Evolutionary conservation across 2,797 vertebrate species (phyloP).

Genomic region (Gallinago nigripennis): DNA sequence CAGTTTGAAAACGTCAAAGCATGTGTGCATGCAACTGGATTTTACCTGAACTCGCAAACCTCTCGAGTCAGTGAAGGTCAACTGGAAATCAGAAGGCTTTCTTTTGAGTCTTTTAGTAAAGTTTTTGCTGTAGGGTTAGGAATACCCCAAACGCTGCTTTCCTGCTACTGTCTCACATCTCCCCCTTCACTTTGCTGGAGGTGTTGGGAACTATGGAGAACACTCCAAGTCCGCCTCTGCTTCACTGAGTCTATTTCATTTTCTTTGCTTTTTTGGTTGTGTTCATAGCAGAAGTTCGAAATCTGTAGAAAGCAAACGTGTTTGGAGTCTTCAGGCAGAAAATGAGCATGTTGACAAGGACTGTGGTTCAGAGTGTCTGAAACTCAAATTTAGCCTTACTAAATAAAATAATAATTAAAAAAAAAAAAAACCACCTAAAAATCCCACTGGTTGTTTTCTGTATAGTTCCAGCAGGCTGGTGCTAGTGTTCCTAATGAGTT

Average conservation of each 20-base stretch:
- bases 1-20: neutral
- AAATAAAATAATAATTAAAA: neutral
- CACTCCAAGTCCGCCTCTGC: neutral
- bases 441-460: neutral
- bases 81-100: neutral
- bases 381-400: neutral
- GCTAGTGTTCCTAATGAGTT: neutral
- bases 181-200: neutral
- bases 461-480: neutral
- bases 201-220: neutral
- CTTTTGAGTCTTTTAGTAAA: neutral
- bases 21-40: fast-evolving
- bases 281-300: neutral
- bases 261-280: neutral
- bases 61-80: neutral
- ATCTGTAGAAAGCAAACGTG: neutral
- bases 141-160: neutral
- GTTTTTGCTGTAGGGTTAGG: neutral
- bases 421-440: neutral
- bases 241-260: neutral
- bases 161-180: fast-evolving
- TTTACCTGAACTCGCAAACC: neutral
- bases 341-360: neutral
- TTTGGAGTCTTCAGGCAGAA: neutral
- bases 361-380: neutral